Percentiles rank a stretch among this genome's conserved stretches.
phyloP scores from a whole-genome alignment of 1,140 invertebrate genomes.

The Trissolcus basalis region DNA sequence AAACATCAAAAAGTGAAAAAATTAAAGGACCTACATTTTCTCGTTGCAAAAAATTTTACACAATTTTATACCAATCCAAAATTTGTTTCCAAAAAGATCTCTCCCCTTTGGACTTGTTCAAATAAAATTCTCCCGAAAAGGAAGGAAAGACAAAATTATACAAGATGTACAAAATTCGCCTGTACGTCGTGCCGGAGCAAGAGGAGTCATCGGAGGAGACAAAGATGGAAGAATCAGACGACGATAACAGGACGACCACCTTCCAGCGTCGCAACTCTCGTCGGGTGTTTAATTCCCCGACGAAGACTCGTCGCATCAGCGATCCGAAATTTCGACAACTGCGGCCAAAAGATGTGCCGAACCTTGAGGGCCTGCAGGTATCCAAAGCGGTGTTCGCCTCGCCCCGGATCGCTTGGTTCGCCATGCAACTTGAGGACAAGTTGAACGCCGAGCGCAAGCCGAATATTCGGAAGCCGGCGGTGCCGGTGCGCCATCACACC shows the following conservation, averaged over 20 bases:
- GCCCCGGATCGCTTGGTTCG: constrained; percentile 52
- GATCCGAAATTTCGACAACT: constrained; percentile 51
- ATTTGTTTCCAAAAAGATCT: too few relatives aligned
- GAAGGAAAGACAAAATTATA: neutral
- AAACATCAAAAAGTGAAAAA: too few relatives aligned
- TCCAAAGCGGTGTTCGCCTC: constrained; percentile 57
- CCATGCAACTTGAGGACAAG: constrained; percentile 59
- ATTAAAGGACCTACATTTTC: too few relatives aligned
- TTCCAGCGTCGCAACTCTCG: constrained; percentile 62
- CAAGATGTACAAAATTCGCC: constrained; percentile 64
- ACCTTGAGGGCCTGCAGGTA: constrained; percentile 23
- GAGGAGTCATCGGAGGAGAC: constrained; percentile 52
- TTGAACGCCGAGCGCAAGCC: constrained; percentile 38
- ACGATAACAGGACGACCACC: constrained; percentile 42
- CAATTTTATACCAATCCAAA: too few relatives aligned
- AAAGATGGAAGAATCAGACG: constrained; percentile 55
- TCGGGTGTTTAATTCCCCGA: constrained; percentile 50
- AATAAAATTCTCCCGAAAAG: neutral
- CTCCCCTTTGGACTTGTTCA: too few relatives aligned
- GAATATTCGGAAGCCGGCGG: constrained; percentile 15
- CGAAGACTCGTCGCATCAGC: constrained; percentile 31
- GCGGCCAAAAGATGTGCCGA: constrained; percentile 14
- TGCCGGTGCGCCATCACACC: constrained; percentile 28
- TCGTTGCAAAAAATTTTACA: too few relatives aligned
- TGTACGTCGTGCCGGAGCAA: constrained; percentile 66